Conservation (phyloP, 2,888 invertebrate species). For the Didymodactylos carnosus region DNA sequence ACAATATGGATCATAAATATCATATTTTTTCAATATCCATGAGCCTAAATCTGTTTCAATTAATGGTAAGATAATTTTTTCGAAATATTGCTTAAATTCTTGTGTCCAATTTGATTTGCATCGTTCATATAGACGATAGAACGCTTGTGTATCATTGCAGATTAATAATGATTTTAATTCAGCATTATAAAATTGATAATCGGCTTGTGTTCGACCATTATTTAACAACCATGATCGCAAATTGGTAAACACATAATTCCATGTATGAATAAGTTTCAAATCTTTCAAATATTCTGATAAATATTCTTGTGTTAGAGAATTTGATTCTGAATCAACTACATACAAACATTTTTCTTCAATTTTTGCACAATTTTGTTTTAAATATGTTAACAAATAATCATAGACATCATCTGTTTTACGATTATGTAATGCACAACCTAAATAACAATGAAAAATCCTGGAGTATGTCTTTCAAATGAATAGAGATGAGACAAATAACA, state of each 20-base stretch:
- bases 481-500: neutral
- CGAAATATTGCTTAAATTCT: neutral
- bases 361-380: neutral
- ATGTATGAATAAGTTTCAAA: neutral
- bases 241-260: neutral
- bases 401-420: neutral
- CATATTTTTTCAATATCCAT: neutral
- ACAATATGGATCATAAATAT: neutral
- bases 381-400: neutral
- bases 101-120: slow-evolving; percentile 1
- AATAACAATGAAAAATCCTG: neutral
- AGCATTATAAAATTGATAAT: neutral
- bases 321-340: neutral
- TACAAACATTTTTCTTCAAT: neutral
- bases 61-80: neutral
- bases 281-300: neutral
- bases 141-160: neutral
- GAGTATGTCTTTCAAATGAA: too few relatives aligned
- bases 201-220: neutral
- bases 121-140: neutral
- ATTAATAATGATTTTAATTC: neutral
- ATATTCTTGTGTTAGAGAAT: neutral
- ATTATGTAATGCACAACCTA: neutral
- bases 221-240: neutral
- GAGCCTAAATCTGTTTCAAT: neutral